Percentiles rank a stretch among this genome's conserved stretches.
phyloP scores from a whole-genome alignment of 2,888 invertebrate genomes.

The Stramonita haemastoma region DNA sequence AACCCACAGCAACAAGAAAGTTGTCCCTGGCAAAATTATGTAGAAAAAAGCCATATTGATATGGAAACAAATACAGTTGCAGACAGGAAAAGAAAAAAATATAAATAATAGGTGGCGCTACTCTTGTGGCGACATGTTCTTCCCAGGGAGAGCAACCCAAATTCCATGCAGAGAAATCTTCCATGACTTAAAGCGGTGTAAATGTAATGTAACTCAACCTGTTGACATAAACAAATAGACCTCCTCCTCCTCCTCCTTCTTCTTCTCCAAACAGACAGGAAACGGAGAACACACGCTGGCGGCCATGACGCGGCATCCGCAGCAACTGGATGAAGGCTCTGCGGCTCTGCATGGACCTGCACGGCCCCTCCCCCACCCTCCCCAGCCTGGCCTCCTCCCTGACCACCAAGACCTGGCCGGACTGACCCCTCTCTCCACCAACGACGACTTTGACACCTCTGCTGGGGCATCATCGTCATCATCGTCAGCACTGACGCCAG shows the following conservation, averaged over 20 bases:
- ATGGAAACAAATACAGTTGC: too few species aligned
- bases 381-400: constrained; percentile 33
- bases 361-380: constrained; percentile 55
- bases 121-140: too few species aligned
- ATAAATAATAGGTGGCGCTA: too few species aligned
- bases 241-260: too few species aligned
- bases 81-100: too few species aligned
- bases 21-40: too few species aligned
- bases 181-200: too few species aligned
- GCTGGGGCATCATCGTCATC: constrained; percentile 48
- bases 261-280: constrained; percentile 84
- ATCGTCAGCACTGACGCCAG: constrained; percentile 44
- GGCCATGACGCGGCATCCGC: constrained; percentile 94
- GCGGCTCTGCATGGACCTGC: constrained; percentile 71
- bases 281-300: constrained; percentile 88
- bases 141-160: too few species aligned
- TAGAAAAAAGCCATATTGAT: too few species aligned
- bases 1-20: too few species aligned
- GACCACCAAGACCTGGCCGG: constrained; percentile 47
- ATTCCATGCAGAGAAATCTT: too few species aligned
- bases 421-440: constrained; percentile 47
- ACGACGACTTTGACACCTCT: constrained; percentile 62
- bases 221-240: background rate
- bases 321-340: constrained; percentile 92
- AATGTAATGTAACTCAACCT: too few species aligned